Conservation (phyloP, 2,888 invertebrate species). For the Eristalis pertinax region DNA sequence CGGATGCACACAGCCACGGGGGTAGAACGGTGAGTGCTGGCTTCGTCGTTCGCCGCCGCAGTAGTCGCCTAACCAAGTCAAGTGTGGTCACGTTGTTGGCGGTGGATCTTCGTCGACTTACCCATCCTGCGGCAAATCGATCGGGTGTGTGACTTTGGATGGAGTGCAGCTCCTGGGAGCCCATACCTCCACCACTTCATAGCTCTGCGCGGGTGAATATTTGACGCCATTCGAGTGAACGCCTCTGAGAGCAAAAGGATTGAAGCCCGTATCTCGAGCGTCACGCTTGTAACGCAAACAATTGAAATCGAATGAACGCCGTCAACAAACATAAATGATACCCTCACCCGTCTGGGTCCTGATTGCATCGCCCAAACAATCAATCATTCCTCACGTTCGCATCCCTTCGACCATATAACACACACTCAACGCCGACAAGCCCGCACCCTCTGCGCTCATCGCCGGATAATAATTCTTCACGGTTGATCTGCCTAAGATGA, state of each 20-base stretch:
- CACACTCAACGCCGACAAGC: not conserved
- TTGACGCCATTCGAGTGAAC: not conserved
- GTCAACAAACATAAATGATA: not conserved
- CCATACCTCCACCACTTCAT: too few species aligned
- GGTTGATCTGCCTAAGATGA: not conserved
- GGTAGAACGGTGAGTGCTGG: not conserved
- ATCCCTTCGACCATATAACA: not conserved
- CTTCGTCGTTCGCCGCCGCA: not conserved
- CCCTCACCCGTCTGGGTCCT: not conserved
- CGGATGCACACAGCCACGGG: conserved; percentile 31
- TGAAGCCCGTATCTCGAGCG: not conserved
- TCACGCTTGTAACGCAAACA: not conserved
- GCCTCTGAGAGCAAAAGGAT: not conserved
- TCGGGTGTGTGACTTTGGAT: not conserved
- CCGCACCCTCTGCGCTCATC: not conserved
- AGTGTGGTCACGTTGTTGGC: not conserved
- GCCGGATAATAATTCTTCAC: conserved; percentile 6
- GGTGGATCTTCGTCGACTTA: not conserved
- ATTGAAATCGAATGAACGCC: not conserved
- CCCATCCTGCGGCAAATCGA: not conserved
- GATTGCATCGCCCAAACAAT: not conserved
- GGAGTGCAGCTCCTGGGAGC: not conserved
- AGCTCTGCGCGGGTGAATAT: too few species aligned
- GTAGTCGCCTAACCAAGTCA: not conserved
- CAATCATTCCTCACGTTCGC: not conserved